Conservation (phyloP, 2,888 invertebrate species). For the Pseudococcus jackbeardsleyi region DNA sequence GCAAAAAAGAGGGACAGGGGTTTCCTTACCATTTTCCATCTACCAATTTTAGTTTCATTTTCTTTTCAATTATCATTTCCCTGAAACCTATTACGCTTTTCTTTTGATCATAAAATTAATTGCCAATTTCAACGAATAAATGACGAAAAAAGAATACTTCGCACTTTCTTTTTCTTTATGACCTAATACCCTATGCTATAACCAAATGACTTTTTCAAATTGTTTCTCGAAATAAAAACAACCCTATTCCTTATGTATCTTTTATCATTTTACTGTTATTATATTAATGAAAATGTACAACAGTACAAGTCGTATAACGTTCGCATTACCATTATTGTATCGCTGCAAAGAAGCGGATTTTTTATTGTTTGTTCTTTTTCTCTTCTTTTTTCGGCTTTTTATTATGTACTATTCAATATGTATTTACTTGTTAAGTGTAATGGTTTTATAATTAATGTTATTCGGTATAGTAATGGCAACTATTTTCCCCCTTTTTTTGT, state of each 20-base stretch:
- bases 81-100: no score
- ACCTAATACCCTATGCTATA: background rate
- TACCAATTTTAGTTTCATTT: no score
- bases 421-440: slow-evolving; percentile 16
- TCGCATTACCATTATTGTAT: slow-evolving; percentile 16
- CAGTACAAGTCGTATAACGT: slow-evolving; percentile 15
- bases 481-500: background rate
- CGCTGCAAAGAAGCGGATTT: background rate
- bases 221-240: background rate
- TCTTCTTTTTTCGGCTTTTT: background rate
- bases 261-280: slow-evolving; percentile 5
- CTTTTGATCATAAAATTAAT: no score
- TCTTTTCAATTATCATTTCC: no score
- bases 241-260: background rate
- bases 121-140: no score
- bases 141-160: no score
- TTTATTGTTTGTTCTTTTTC: background rate
- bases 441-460: slow-evolving; percentile 1
- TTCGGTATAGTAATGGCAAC: background rate
- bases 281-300: background rate
- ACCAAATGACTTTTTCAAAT: background rate
- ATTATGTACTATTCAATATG: background rate
- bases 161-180: background rate
- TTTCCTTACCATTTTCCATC: no score
- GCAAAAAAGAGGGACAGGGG: no score